Conservation (phyloP, 2,797 vertebrate species). For the Anableps anableps region DNA sequence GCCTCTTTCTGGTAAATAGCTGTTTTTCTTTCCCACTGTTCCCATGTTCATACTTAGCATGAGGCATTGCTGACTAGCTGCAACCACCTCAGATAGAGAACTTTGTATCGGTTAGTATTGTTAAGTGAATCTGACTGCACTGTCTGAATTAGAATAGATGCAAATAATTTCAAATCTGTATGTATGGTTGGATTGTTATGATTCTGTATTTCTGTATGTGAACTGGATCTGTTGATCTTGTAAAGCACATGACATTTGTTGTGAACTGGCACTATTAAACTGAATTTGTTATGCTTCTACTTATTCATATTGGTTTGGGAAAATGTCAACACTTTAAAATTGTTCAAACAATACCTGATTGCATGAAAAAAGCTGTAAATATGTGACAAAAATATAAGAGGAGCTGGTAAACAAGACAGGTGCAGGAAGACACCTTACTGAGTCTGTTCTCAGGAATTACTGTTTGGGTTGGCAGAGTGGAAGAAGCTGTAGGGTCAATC, state of each 20-base stretch:
- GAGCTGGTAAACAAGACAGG: neutral
- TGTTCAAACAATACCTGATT: neutral
- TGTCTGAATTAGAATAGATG: neutral
- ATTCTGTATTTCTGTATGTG: neutral
- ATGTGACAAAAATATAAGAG: neutral
- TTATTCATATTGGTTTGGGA: neutral
- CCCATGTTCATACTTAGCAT: neutral
- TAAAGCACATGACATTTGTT: neutral
- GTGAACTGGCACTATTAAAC: neutral
- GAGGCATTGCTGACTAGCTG: neutral
- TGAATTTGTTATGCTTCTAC: neutral
- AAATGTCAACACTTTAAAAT: neutral
- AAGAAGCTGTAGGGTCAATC: constrained; percentile 33
- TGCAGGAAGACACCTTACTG: neutral
- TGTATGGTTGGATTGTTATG: neutral
- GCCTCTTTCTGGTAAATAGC: neutral
- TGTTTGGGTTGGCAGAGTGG: constrained; percentile 10
- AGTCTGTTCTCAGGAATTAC: neutral
- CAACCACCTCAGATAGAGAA: neutral
- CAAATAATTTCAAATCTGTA: neutral
- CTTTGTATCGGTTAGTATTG: neutral
- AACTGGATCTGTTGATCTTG: neutral
- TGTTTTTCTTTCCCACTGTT: neutral
- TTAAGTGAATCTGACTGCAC: neutral
- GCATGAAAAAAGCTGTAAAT: neutral